These are phyloP conservation scores for Nothobranchius furzeri DNA, from an alignment of 2,113 vertebrate species.

Conservation along the genomic window DNA sequence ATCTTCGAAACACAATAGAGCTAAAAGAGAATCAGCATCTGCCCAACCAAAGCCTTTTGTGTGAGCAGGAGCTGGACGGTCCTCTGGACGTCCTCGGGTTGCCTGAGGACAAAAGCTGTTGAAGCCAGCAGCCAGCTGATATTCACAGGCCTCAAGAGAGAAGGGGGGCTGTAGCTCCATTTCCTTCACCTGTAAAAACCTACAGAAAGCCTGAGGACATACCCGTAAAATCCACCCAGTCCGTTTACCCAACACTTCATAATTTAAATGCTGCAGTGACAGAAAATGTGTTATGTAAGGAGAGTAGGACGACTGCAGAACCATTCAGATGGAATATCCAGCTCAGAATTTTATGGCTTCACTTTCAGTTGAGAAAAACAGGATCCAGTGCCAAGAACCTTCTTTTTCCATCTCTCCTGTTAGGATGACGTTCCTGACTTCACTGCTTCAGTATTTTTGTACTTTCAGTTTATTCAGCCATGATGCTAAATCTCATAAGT, in stretches of 20 bases:
- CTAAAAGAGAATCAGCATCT: too few species aligned
- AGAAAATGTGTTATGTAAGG: constrained; percentile 51
- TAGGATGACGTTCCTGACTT: constrained; percentile 28
- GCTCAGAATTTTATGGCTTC: constrained; percentile 58
- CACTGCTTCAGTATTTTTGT: constrained; percentile 8
- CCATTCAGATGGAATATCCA: constrained; percentile 62
- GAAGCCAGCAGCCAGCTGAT: constrained; percentile 35
- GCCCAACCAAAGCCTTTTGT: not conserved
- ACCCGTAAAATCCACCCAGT: constrained; percentile 9
- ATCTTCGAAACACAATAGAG: too few species aligned
- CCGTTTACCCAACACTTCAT: constrained; percentile 11
- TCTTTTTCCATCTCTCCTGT: constrained; percentile 30
- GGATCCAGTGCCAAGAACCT: constrained; percentile 40
- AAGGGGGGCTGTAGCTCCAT: constrained; percentile 7
- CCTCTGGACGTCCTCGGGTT: not conserved
- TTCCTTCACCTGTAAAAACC: constrained; percentile 38
- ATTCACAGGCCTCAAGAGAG: constrained; percentile 19
- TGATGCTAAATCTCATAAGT: not conserved
- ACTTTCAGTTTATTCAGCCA: constrained; percentile 5
- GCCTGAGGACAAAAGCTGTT: constrained; percentile 13
- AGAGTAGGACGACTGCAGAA: constrained; percentile 51
- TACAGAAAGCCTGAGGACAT: not conserved
- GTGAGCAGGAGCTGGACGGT: not conserved
- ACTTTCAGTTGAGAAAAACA: constrained; percentile 68
- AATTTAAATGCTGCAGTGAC: constrained; percentile 13